phyloP scores from a whole-genome alignment of 2,888 invertebrate species.

The Scotopteryx bipunctaria region DNA sequence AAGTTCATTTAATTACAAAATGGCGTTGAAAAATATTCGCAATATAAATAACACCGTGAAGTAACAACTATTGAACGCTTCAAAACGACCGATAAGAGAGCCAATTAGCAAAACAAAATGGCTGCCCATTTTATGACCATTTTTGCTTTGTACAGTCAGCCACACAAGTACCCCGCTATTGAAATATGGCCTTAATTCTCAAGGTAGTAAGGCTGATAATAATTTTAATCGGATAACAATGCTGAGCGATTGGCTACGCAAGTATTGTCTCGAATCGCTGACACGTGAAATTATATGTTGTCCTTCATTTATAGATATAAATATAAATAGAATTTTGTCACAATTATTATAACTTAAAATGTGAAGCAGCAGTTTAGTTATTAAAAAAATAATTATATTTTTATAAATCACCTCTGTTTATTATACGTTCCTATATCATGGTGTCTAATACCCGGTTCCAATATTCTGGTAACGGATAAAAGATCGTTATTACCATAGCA shows the following conservation, averaged over 20 bases:
- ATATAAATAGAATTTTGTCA: slow-evolving; percentile 24
- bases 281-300: slow-evolving; percentile 54
- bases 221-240: slow-evolving; percentile 40
- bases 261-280: slow-evolving; percentile 53
- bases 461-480: too few species aligned
- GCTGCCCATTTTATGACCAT: slow-evolving; percentile 51
- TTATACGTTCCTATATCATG: too few species aligned
- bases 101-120: slow-evolving; percentile 72
- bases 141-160: slow-evolving; percentile 46
- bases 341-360: slow-evolving; percentile 1
- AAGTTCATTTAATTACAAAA: slow-evolving; percentile 36
- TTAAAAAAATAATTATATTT: not conserved
- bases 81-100: slow-evolving; percentile 66
- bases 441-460: too few species aligned
- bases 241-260: slow-evolving; percentile 51
- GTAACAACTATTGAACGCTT: slow-evolving; percentile 65
- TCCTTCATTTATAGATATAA: slow-evolving; percentile 30
- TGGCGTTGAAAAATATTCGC: slow-evolving; percentile 36
- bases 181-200: slow-evolving; percentile 19
- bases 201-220: slow-evolving; percentile 29
- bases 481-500: too few species aligned
- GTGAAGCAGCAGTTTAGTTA: not conserved
- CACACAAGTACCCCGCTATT: slow-evolving; percentile 2
- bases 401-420: too few species aligned
- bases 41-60: slow-evolving; percentile 64